Percentiles rank a stretch among this genome's conserved stretches.
These are phyloP conservation scores for Holacanthella duospinosa DNA, from an alignment of 2,888 invertebrate species.

Conservation along the genomic window DNA sequence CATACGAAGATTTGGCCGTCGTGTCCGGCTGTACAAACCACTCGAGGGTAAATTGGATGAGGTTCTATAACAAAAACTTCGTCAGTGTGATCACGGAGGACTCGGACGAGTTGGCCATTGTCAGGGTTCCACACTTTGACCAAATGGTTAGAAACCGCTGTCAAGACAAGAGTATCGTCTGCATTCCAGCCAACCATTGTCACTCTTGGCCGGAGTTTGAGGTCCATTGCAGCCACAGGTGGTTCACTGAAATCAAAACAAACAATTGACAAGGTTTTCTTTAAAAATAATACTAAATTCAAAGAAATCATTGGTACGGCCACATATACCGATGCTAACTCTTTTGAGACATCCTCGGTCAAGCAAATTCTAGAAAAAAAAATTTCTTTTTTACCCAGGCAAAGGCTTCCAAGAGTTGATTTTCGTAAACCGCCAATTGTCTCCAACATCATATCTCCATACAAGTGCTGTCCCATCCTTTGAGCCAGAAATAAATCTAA, in stretches of 20 bases:
- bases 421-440: slow-evolving; percentile 73
- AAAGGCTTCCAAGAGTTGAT: slow-evolving; percentile 53
- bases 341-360: no score
- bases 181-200: slow-evolving; percentile 95
- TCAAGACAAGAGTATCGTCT: slow-evolving; percentile 75
- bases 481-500: slow-evolving; percentile 84
- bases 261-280: no score
- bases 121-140: slow-evolving; percentile 66
- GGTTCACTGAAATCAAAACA: slow-evolving; percentile 26
- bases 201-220: slow-evolving; percentile 50
- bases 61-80: slow-evolving; percentile 89
- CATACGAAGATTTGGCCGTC: slow-evolving; percentile 84
- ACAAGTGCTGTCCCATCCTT: slow-evolving; percentile 90
- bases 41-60: slow-evolving; percentile 67
- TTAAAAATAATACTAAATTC: no score
- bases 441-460: slow-evolving; percentile 73
- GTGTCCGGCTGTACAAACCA: slow-evolving; percentile 86
- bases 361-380: not conserved
- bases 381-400: slow-evolving; percentile 32
- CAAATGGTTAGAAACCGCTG: slow-evolving; percentile 78
- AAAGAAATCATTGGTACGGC: no score
- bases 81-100: slow-evolving; percentile 72
- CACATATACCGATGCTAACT: no score
- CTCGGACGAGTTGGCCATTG: slow-evolving; percentile 51
- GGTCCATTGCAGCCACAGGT: slow-evolving; percentile 30